Evolutionary conservation across 2,888 invertebrate species (phyloP).

Genomic region (Chymomyza fuscimana): DNA sequence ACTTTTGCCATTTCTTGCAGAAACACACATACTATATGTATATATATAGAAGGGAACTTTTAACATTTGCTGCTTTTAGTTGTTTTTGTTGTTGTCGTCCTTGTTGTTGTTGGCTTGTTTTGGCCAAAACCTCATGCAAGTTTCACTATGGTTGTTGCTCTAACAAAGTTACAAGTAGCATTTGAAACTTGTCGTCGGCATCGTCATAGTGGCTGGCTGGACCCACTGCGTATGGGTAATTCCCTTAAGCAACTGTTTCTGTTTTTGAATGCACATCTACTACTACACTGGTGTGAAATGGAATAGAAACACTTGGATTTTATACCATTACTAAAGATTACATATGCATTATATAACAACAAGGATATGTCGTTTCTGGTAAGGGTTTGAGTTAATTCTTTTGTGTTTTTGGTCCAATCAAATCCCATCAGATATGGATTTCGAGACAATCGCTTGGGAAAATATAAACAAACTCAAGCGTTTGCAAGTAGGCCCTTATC

Average conservation of each 20-base stretch:
- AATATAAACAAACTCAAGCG: too few relatives aligned
- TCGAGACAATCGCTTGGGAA: too few relatives aligned
- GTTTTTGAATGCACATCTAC: background rate
- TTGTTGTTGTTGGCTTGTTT: constrained; percentile 8
- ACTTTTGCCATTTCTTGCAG: constrained; percentile 62
- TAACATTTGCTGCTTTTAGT: constrained; percentile 42
- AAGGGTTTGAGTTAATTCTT: too few relatives aligned
- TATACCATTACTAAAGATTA: too few relatives aligned
- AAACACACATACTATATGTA: constrained; percentile 23
- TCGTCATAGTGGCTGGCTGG: constrained; percentile 34
- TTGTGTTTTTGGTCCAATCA: too few relatives aligned
- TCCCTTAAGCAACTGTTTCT: constrained; percentile 44
- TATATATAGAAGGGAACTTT: constrained; percentile 39
- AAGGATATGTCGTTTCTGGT: too few relatives aligned
- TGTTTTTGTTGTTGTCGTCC: constrained; percentile 23
- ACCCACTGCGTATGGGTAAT: constrained; percentile 69
- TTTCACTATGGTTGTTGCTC: constrained; percentile 33
- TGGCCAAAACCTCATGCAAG: background rate
- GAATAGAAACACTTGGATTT: background rate
- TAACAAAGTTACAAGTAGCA: constrained; percentile 71
- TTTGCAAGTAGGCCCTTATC: too few relatives aligned
- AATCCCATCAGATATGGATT: too few relatives aligned
- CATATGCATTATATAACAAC: background rate
- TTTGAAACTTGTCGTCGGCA: constrained; percentile 61
- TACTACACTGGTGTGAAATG: background rate